Evolutionary conservation across 2,113 vertebrate genomes (phyloP), one percentile per base, ranked within the genome.

Genomic region (Xenotilapia leptura): DNA sequence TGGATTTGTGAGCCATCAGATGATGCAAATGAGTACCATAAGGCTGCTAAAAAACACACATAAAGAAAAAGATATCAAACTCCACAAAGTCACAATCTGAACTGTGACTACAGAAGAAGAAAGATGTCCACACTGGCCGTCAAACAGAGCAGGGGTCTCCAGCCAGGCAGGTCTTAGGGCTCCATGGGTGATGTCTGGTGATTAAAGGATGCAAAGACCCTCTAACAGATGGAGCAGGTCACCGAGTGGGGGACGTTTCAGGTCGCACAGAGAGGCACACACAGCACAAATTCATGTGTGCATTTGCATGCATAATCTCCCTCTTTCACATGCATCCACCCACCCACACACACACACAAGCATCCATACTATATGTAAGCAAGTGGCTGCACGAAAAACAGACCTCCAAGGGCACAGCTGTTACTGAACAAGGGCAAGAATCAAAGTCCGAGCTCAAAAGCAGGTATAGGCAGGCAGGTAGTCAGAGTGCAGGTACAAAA

Each of bases 211-310:
- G 38, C 83, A 85, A 90, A 92, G 65, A 91, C 58, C 84, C 89
- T 65, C 53, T 19, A 86, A 86, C 94, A 95, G 93, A 94, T 92
- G 94, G 92, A 92, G 87, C 80, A 79, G 91, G 87, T 88, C 91
- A 86, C 38, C 4, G 12, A 49, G 85, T 77, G 81, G 33, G 62
- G 60, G 84, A 83, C 14, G 28, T 79, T 80, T 28, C 90, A 84
- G 75, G 68, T 87, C 60, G 23, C 79, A 31, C 91, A 38, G 1
- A 40, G 9, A 1, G 31, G 28, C 21, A 55, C 45, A 53, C 19
- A 15, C 23, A 42, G 54, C 7, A 3, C 33, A 70, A 28, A 58
- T 45, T 62, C 2, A 81, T 36, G 68, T 82, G 17, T 51, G 70
- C 70, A 77, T 77, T 77, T 49, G 31, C 26, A 77, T 77, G 17